Conservation (phyloP, 2,113 vertebrate genomes). For the Hipposideros armiger region DNA sequence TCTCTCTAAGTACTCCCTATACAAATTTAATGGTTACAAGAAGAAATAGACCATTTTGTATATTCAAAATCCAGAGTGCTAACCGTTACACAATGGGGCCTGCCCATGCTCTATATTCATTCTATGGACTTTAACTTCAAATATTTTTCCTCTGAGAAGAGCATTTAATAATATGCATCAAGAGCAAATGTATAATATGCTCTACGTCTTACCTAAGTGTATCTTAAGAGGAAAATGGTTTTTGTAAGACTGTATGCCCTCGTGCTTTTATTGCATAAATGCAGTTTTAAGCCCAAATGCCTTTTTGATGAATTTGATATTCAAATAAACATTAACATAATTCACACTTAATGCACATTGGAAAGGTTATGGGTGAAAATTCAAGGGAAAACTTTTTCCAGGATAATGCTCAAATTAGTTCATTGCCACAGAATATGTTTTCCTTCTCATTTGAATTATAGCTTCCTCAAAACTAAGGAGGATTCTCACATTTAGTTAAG, state of each 20-base stretch:
- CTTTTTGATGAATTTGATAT: conserved; percentile 53
- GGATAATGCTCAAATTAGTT: not conserved
- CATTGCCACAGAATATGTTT: not conserved
- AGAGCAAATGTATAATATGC: not conserved
- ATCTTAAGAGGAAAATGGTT: conserved; percentile 13
- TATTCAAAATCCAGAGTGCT: too few relatives aligned
- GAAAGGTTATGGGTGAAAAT: not conserved
- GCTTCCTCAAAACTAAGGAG: not conserved
- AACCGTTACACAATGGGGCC: too few relatives aligned
- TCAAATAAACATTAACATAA: conserved; percentile 56
- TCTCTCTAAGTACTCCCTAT: not conserved
- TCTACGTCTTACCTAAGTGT: not conserved
- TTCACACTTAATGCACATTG: not conserved
- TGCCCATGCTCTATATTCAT: not conserved
- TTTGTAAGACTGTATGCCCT: not conserved
- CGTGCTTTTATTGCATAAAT: conserved; percentile 31
- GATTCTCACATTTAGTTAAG: not conserved
- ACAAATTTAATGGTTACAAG: not conserved
- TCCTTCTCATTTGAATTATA: not conserved
- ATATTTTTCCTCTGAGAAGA: conserved; percentile 19
- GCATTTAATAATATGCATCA: not conserved
- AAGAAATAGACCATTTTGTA: not conserved
- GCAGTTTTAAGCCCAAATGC: conserved; percentile 24
- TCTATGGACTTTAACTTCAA: not conserved
- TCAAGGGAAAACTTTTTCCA: not conserved